Conservation (phyloP, 2,797 vertebrate species). For the Staurois parvus region DNA sequence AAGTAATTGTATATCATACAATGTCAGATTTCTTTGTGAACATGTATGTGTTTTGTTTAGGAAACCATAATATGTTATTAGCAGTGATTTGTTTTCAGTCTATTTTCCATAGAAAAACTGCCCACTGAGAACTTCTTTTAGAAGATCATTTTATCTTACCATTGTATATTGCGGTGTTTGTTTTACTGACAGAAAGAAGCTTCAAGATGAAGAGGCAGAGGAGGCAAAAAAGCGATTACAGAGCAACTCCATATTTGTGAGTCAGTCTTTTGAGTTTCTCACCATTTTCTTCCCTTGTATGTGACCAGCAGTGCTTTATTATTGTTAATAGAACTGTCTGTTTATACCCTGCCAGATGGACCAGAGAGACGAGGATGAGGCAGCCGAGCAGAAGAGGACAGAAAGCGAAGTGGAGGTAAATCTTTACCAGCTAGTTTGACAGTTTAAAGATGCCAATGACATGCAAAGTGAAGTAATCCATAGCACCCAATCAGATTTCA, state of each 20-base stretch:
- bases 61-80: too few relatives aligned
- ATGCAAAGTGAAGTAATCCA: too few relatives aligned
- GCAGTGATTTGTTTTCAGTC: too few relatives aligned
- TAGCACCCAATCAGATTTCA: too few relatives aligned
- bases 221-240: conserved; percentile 85
- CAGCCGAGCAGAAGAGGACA: conserved; percentile 84
- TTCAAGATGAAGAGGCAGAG: conserved; percentile 88
- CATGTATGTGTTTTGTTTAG: too few relatives aligned
- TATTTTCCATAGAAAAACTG: too few relatives aligned
- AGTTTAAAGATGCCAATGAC: not conserved
- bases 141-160: not conserved
- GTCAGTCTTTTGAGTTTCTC: conserved; percentile 63
- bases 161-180: not conserved
- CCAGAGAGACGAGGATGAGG: conserved; percentile 81
- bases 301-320: conserved; percentile 58
- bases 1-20: too few relatives aligned
- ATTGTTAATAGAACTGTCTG: conserved; percentile 63
- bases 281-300: not conserved
- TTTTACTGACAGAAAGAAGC: conserved; percentile 83
- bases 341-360: conserved; percentile 80
- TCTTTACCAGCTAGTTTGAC: not conserved
- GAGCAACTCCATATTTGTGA: conserved; percentile 86
- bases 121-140: not conserved
- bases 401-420: conserved; percentile 92
- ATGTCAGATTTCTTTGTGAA: too few relatives aligned